A percentile compares a stretch with the other conserved stretches of the same genome.
Evolutionary conservation across 2,888 invertebrate genomes (phyloP).

Genomic region (Cataglyphis livida): DNA sequence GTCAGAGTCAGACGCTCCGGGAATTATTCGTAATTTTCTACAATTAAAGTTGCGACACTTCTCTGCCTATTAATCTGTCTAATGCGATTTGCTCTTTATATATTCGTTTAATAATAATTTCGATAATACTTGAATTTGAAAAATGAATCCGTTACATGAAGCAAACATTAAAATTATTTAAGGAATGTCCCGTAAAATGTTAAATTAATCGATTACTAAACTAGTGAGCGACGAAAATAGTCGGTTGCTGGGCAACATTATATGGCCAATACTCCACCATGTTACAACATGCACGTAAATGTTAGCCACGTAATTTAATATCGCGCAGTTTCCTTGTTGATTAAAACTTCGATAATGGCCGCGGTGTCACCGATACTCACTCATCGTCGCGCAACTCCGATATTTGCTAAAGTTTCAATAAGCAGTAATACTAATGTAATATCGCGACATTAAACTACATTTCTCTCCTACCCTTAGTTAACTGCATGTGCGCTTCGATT

Average conservation of each 20-base stretch:
- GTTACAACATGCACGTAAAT: background rate
- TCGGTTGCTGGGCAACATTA: background rate
- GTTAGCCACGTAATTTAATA: constrained; percentile 41
- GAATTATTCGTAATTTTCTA: constrained; percentile 41
- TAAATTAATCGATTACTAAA: constrained; percentile 6
- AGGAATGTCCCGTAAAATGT: background rate
- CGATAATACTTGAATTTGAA: background rate
- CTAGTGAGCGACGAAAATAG: background rate
- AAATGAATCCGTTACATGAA: background rate
- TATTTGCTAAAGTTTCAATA: constrained; percentile 26
- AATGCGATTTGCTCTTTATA: background rate
- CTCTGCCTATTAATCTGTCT: constrained; percentile 5
- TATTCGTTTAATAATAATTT: constrained; percentile 8
- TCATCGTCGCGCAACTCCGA: background rate
- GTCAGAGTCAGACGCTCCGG: background rate
- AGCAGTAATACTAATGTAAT: constrained; percentile 24
- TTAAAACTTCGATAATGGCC: constrained; percentile 48
- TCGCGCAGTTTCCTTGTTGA: constrained; percentile 25
- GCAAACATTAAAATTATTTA: background rate
- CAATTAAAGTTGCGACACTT: constrained; percentile 19
- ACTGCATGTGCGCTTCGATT: background rate
- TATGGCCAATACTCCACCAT: background rate
- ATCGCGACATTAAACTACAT: background rate
- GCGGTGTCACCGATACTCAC: constrained; percentile 23
- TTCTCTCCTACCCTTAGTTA: constrained; percentile 6